A percentile compares a stretch with the other conserved stretches of the same genome.
phyloP scores from a whole-genome alignment of 2,888 invertebrate species.

The Chrysodeixis includens region DNA sequence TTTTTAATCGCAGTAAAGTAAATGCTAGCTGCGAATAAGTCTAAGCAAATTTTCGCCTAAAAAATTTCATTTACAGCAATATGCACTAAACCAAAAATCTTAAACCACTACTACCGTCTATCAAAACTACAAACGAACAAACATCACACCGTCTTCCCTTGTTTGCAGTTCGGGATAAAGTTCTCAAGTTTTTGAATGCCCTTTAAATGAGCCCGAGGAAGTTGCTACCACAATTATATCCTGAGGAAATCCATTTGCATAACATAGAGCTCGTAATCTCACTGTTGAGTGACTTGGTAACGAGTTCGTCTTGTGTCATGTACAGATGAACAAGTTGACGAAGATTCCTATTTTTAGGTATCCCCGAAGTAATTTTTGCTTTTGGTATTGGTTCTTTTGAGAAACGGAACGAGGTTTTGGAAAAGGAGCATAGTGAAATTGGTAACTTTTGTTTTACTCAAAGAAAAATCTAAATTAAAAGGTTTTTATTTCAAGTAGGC shows the following conservation, averaged over 20 bases:
- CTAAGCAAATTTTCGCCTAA: too few species aligned
- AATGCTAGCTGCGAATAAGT: too few species aligned
- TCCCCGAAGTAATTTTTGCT: background rate
- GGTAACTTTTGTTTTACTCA: too few species aligned
- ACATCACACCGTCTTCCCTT: constrained; percentile 49
- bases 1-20: too few species aligned
- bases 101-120: background rate
- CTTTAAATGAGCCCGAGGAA: constrained; percentile 66
- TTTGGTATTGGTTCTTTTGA: background rate
- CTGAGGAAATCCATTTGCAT: constrained; percentile 66
- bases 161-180: constrained; percentile 65
- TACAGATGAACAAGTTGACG: constrained; percentile 17
- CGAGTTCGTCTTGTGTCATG: constrained; percentile 47
- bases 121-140: constrained; percentile 34
- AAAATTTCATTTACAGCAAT: too few species aligned
- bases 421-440: too few species aligned
- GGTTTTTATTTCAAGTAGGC: too few species aligned
- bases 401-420: too few species aligned
- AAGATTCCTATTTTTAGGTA: constrained; percentile 17
- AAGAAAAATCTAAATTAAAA: too few species aligned
- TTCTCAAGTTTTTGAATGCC: constrained; percentile 70
- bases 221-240: constrained; percentile 67
- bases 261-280: constrained; percentile 54
- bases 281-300: constrained; percentile 48
- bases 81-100: too few species aligned